These are phyloP conservation scores for Drosophila oshimai DNA, from an alignment of 1,140 invertebrate genomes.

Conservation along the genomic window DNA sequence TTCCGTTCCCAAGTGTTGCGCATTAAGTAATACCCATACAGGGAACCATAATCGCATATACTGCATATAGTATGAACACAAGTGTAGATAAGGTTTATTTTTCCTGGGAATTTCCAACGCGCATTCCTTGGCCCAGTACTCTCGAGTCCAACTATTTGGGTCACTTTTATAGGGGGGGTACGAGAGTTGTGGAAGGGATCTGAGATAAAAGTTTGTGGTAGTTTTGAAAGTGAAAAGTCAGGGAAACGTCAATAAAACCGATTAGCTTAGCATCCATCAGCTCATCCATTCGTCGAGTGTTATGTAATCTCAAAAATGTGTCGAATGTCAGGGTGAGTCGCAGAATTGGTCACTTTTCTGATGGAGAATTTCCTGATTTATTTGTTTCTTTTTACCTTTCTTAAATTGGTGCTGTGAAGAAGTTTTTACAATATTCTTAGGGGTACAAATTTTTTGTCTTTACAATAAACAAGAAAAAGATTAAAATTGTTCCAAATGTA, in stretches of 20 bases:
- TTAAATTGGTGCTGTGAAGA: too few species aligned
- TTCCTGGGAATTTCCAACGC: slow-evolving; percentile 40
- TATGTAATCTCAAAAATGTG: slow-evolving; percentile 24
- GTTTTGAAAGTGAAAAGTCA: neutral
- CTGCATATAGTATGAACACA: slow-evolving; percentile 32
- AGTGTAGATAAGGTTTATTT: slow-evolving; percentile 53
- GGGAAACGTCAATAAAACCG: neutral
- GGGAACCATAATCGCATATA: slow-evolving; percentile 21
- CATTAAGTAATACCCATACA: slow-evolving; percentile 38
- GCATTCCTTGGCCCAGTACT: slow-evolving; percentile 34
- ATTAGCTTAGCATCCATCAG: slow-evolving; percentile 16
- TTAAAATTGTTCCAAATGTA: too few species aligned
- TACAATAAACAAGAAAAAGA: too few species aligned
- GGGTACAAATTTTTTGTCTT: too few species aligned
- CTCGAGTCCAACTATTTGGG: slow-evolving; percentile 9
- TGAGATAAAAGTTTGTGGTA: slow-evolving; percentile 10
- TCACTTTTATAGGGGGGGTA: slow-evolving; percentile 9
- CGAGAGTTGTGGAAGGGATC: neutral
- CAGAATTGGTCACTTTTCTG: neutral
- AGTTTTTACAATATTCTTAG: too few species aligned
- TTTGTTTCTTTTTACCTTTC: too few species aligned
- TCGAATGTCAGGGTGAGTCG: neutral
- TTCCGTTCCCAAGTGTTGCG: slow-evolving; percentile 49
- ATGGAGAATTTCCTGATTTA: too few species aligned
- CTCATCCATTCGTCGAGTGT: neutral